These are phyloP conservation scores for Coleophora deauratella DNA, from an alignment of 2,888 invertebrate genomes.

Conservation along the genomic window DNA sequence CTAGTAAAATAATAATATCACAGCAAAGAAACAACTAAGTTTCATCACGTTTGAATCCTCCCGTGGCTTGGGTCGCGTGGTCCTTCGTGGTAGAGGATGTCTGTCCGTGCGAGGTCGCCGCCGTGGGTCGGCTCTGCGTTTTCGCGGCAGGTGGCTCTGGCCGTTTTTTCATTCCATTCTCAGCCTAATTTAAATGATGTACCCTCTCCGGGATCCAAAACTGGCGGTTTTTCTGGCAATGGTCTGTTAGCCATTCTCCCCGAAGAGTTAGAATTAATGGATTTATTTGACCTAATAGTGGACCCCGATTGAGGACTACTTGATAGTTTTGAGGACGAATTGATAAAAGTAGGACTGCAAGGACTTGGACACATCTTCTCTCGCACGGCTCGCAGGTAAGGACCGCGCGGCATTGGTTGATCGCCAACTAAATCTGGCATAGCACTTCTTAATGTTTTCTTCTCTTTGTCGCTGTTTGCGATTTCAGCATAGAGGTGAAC, in stretches of 20 bases:
- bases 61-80: too few species aligned
- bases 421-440: slow-evolving; percentile 64
- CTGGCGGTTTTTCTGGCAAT: slow-evolving; percentile 77
- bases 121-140: not conserved
- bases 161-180: slow-evolving; percentile 16
- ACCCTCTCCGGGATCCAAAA: slow-evolving; percentile 49
- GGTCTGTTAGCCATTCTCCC: slow-evolving; percentile 79
- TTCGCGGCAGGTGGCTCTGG: not conserved
- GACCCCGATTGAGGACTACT: slow-evolving; percentile 34
- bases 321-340: slow-evolving; percentile 21
- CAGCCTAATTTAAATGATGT: slow-evolving; percentile 47
- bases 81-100: not conserved
- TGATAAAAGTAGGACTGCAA: slow-evolving; percentile 16
- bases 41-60: slow-evolving; percentile 16
- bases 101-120: slow-evolving; percentile 7
- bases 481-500: slow-evolving; percentile 78
- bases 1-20: slow-evolving; percentile 60
- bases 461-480: slow-evolving; percentile 59
- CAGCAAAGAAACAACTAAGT: slow-evolving; percentile 57
- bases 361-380: slow-evolving; percentile 59
- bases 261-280: slow-evolving; percentile 52
- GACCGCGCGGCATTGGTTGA: slow-evolving; percentile 65
- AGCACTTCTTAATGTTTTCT: slow-evolving; percentile 34
- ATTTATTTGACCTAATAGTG: slow-evolving; percentile 41
- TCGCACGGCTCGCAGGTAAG: slow-evolving; percentile 76